phyloP scores from a whole-genome alignment of 2,113 vertebrate species.

The Coptodon bakossiorum region DNA sequence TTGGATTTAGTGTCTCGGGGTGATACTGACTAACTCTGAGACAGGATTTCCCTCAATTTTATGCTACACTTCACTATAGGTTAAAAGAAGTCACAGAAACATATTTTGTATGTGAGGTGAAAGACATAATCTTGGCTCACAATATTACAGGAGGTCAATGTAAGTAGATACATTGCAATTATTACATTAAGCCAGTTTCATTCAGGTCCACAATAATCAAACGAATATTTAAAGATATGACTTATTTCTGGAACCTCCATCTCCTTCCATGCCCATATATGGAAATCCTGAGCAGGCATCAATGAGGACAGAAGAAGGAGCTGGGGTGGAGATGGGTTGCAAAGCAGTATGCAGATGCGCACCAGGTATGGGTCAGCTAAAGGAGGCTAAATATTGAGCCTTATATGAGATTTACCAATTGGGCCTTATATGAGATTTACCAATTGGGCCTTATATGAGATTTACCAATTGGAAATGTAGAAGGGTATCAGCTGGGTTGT shows the following conservation, averaged over 20 bases:
- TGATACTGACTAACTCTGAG: not conserved
- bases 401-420: not conserved
- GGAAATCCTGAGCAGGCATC: not conserved
- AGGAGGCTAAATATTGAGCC: not conserved
- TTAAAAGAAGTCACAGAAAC: not conserved
- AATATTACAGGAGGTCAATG: not conserved
- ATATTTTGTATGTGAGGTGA: not conserved
- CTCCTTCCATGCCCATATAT: not conserved
- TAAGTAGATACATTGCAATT: not conserved
- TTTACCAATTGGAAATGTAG: not conserved
- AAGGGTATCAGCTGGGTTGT: not conserved
- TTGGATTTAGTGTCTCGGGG: not conserved
- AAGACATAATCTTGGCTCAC: accelerated
- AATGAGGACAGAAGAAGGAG: not conserved
- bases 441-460: too few relatives aligned
- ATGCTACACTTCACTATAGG: not conserved
- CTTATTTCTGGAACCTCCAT: not conserved
- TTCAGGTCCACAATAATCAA: accelerated
- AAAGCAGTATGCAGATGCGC: not conserved
- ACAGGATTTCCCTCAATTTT: not conserved
- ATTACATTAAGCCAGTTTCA: not conserved
- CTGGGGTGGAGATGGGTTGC: not conserved
- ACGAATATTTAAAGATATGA: not conserved
- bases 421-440: not conserved
- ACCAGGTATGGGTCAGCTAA: not conserved